Percentiles rank a stretch among this genome's conserved stretches.
Evolutionary conservation across 2,888 invertebrate species (phyloP).

Genomic region (Germaria angustata): DNA sequence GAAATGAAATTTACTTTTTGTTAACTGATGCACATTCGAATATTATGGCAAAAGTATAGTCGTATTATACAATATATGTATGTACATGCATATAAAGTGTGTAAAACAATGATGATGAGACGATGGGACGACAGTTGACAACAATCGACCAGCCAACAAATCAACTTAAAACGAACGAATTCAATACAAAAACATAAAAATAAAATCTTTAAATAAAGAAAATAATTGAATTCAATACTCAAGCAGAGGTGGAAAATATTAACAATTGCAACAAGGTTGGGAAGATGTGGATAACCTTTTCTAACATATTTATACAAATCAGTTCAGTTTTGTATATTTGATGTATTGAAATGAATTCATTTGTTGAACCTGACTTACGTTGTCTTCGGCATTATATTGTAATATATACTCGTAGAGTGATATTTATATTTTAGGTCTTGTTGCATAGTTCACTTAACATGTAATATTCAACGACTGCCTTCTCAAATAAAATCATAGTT

Average conservation of each 20-base stretch:
- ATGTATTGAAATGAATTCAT: too few relatives aligned
- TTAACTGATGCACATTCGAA: slow-evolving; percentile 19
- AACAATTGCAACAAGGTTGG: background rate
- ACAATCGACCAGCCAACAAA: slow-evolving; percentile 29
- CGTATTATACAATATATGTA: background rate
- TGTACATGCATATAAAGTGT: background rate
- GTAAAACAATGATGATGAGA: slow-evolving; percentile 25
- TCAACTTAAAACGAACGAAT: slow-evolving; percentile 10
- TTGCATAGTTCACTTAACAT: too few relatives aligned
- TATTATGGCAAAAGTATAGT: background rate
- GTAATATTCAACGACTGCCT: too few relatives aligned
- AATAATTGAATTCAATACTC: slow-evolving; percentile 15
- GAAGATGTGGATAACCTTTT: too few relatives aligned
- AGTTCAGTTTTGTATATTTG: too few relatives aligned
- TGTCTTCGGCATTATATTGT: too few relatives aligned
- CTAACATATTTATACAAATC: too few relatives aligned
- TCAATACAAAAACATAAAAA: background rate
- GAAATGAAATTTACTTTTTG: slow-evolving; percentile 13
- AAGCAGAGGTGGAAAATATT: slow-evolving; percentile 3
- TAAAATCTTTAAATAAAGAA: slow-evolving; percentile 33
- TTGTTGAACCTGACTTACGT: too few relatives aligned
- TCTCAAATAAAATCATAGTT: too few relatives aligned
- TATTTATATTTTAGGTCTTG: too few relatives aligned
- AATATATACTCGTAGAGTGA: too few relatives aligned
- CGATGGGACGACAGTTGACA: background rate